phyloP scores from a whole-genome alignment of 2,113 vertebrate genomes.

The Pseudolaguvia tuberculata region DNA sequence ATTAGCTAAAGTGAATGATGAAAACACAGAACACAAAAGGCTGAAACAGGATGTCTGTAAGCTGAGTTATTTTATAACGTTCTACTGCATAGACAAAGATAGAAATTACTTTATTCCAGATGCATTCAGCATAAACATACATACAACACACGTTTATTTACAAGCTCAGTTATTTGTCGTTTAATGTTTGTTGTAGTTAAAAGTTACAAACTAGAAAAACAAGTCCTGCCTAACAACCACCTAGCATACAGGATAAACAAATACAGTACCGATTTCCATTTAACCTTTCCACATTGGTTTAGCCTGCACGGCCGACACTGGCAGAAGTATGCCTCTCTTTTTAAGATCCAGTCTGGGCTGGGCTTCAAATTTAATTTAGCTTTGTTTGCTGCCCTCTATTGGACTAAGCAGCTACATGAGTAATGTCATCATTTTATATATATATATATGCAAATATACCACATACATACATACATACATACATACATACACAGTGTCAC shows the following conservation, averaged over 20 bases:
- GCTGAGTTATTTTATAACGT: not conserved
- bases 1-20: not conserved
- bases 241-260: not conserved
- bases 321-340: not conserved
- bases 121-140: no score
- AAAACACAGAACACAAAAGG: not conserved
- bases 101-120: not conserved
- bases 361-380: not conserved
- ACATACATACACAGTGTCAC: no score
- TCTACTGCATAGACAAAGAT: not conserved
- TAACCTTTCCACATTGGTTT: not conserved
- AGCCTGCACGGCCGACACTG: not conserved
- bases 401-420: not conserved
- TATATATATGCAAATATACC: no score
- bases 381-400: conserved; percentile 2
- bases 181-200: no score
- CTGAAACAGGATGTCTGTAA: not conserved
- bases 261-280: not conserved
- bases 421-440: no score
- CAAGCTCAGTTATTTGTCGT: not conserved
- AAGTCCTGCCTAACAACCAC: not conserved
- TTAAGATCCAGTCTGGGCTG: not conserved
- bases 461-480: no score
- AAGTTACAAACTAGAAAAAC: not conserved
- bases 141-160: not conserved